These are phyloP conservation scores for Spodoptera exigua DNA, from an alignment of 2,888 invertebrate genomes.

Conservation along the genomic window DNA sequence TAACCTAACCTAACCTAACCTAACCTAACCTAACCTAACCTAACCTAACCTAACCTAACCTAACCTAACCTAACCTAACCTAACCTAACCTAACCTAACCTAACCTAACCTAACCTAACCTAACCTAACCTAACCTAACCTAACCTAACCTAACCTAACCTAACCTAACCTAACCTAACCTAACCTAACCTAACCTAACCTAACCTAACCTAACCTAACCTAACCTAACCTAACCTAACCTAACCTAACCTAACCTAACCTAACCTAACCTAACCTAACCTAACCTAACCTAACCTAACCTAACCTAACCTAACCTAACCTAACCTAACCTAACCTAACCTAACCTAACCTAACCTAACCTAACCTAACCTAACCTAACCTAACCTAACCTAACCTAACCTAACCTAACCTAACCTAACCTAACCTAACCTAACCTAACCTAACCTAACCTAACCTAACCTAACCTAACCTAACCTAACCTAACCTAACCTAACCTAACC, in stretches of 20 bases:
- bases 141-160: conserved; percentile 24
- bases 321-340: conserved; percentile 50
- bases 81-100: conserved; percentile 22
- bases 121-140: conserved; percentile 23
- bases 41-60: conserved; percentile 34
- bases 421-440: conserved; percentile 26
- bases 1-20: conserved; percentile 43
- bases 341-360: conserved; percentile 47
- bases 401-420: conserved; percentile 37
- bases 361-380: conserved; percentile 54
- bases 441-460: conserved; percentile 39
- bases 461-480: conserved; percentile 40
- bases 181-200: conserved; percentile 14
- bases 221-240: too few relatives aligned
- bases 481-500: conserved; percentile 49
- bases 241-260: conserved; percentile 19
- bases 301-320: conserved; percentile 45
- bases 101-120: conserved; percentile 24
- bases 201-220: conserved; percentile 9
- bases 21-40: conserved; percentile 36
- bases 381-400: conserved; percentile 49
- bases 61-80: conserved; percentile 13
- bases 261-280: conserved; percentile 26
- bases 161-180: conserved; percentile 20
- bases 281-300: conserved; percentile 36